Evolutionary conservation across 2,888 invertebrate genomes (phyloP), one percentile per base, ranked within the genome.

Genomic region (Cryptocephalus primarius): DNA sequence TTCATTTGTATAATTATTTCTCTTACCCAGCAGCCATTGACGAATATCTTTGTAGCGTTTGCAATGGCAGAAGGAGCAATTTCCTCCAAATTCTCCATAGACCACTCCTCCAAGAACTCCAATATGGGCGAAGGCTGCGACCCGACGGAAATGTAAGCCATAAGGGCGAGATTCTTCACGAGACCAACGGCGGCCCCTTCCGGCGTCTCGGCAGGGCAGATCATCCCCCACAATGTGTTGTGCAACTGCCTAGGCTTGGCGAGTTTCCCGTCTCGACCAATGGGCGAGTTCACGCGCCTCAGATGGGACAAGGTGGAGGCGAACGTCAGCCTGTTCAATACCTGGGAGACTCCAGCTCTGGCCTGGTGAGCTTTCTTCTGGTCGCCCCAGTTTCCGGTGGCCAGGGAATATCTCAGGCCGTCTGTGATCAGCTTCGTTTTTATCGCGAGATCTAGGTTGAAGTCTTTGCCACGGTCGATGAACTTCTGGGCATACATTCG

Each of bases 31-130:
- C 97, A 96, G 33, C 99, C 99, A 70, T 99, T 99, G 1, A 99
- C 99, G 72, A 99, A 99, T 66, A 99, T 99, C 73, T 99, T 99
- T 1, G 99, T 99, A 0, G 99, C 94, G 74, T 96, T 96, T 9
- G 92, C 91, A 65, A 99, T 99, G 1, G 97, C 95, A 12, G 95
- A 95, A 0, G 99, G 97, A 0, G 97, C 96, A 54, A 99, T 97
- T 81, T 99, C 99, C 73, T 99, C 99, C 54, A 99, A 77, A 71
- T 99, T 99, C 73, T 99, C 99, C 99, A 99, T 99, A 43, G 95
- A 95, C 99, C 99, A 99, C 70, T 99, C 99, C 67, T 99, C 99
- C 81, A 99, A 94, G 76, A 99, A 99, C 78, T 99, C 99, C 45
- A 99, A 76, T 72, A 99, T 99, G 1, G 99, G 99, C 9, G 96